Percentiles rank a stretch among this genome's conserved stretches.
Evolutionary conservation across 2,888 invertebrate genomes (phyloP).

Genomic region (Drosophila mimica): DNA sequence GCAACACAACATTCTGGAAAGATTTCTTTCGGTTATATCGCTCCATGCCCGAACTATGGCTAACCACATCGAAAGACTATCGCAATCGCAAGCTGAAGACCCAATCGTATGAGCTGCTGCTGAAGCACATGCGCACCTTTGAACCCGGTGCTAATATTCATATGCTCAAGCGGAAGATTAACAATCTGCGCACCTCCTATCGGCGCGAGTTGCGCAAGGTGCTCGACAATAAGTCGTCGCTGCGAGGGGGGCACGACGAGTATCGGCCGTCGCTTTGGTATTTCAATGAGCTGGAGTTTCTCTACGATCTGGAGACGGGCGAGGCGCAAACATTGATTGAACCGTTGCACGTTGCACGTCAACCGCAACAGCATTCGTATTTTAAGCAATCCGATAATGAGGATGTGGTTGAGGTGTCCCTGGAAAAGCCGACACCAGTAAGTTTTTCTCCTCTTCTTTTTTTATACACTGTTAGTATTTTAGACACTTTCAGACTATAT

Average conservation of each 20-base stretch:
- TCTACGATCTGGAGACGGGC: slow-evolving; percentile 60
- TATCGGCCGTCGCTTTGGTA: slow-evolving; percentile 67
- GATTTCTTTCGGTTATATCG: slow-evolving; percentile 63
- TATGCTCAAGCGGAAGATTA: slow-evolving; percentile 66
- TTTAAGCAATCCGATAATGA: slow-evolving; percentile 6
- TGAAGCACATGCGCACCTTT: slow-evolving; percentile 33
- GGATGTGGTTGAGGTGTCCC: slow-evolving; percentile 15
- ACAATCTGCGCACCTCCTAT: slow-evolving; percentile 72
- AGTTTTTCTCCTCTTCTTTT: slow-evolving; percentile 1
- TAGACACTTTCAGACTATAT: not conserved
- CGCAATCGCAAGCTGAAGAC: slow-evolving; percentile 54
- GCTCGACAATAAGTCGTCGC: slow-evolving; percentile 29
- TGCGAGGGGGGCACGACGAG: slow-evolving; percentile 17
- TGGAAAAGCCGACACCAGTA: slow-evolving; percentile 17
- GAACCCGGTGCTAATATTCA: slow-evolving; percentile 55
- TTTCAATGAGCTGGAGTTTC: slow-evolving; percentile 63
- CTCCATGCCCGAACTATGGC: slow-evolving; percentile 66
- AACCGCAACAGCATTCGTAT: not conserved
- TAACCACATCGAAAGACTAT: slow-evolving; percentile 45
- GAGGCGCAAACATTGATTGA: slow-evolving; percentile 35
- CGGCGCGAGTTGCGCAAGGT: slow-evolving; percentile 66
- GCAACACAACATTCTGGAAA: slow-evolving; percentile 51
- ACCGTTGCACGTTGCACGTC: not conserved
- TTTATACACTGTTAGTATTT: not conserved
- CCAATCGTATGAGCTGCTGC: slow-evolving; percentile 43